Conservation (phyloP, 2,888 invertebrate species). For the Neoascia interrupta region DNA sequence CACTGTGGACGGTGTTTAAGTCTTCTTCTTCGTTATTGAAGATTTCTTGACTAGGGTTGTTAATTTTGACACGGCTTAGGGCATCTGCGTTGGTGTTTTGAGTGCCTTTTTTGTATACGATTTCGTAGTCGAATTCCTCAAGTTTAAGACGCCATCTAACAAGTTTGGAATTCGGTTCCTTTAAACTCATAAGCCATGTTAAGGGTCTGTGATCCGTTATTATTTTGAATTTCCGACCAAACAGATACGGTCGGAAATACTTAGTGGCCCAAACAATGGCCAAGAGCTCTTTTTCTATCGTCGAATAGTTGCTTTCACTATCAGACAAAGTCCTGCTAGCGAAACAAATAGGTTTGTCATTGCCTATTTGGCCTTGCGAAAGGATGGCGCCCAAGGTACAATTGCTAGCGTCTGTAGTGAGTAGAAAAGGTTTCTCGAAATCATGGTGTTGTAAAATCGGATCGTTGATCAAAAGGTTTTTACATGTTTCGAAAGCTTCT, state of each 20-base stretch:
- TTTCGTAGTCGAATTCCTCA: slow-evolving; percentile 18
- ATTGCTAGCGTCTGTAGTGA: slow-evolving; percentile 20
- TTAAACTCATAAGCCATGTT: background rate
- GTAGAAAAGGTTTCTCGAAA: slow-evolving; percentile 17
- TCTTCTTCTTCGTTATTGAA: slow-evolving; percentile 35
- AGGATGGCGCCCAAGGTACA: slow-evolving; percentile 35
- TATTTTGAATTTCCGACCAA: background rate
- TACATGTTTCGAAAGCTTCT: slow-evolving; percentile 25
- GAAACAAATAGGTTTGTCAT: slow-evolving; percentile 57
- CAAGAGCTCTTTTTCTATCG: slow-evolving; percentile 71
- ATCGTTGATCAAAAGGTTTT: slow-evolving; percentile 28
- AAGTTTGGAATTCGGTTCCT: background rate
- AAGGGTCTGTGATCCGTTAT: background rate
- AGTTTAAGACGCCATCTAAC: background rate
- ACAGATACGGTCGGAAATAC: background rate
- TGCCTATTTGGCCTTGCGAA: slow-evolving; percentile 2
- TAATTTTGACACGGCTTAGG: slow-evolving; percentile 47
- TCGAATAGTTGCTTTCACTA: slow-evolving; percentile 69
- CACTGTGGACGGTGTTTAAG: background rate
- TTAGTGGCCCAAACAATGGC: slow-evolving; percentile 66
- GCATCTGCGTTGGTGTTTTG: slow-evolving; percentile 64
- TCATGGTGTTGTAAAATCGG: background rate
- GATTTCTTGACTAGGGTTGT: background rate
- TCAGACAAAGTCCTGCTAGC: background rate
- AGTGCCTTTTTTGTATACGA: slow-evolving; percentile 67